These are phyloP conservation scores for Drosophila melanogaster DNA, from an alignment of 1,140 invertebrate species.

Conservation along the genomic window Release_6_plus_ISO1_MT NT_033777.3:4419501-4420000, in stretches of 20 bases:
- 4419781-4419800: slow-evolving; percentile 49
- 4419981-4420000: too few species aligned
- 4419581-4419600: slow-evolving; percentile 50
- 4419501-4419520: slow-evolving; percentile 20
- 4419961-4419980: too few species aligned
- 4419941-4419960: slow-evolving; percentile 6
- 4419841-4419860: slow-evolving; percentile 11
- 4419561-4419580: slow-evolving; percentile 34
- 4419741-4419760: slow-evolving; percentile 63
- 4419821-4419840: slow-evolving; percentile 37
- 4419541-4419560: neutral
- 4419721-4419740: slow-evolving; percentile 14
- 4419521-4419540: neutral
- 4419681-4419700: slow-evolving; percentile 25
- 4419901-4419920: slow-evolving; percentile 10
- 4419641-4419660: neutral
- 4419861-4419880: slow-evolving; percentile 36
- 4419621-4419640: slow-evolving; percentile 2
- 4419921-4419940: slow-evolving; percentile 15
- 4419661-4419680: neutral
- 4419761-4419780: slow-evolving; percentile 57
- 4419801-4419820: slow-evolving; percentile 48
- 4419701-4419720: neutral
- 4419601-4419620: slow-evolving; percentile 37
- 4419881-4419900: slow-evolving; percentile 53